A percentile compares a stretch with the other conserved stretches of the same genome.
Evolutionary conservation across 53 echinoderm and acorn worm species (phyloP).

Genomic region (Echinometra lucunter): DNA sequence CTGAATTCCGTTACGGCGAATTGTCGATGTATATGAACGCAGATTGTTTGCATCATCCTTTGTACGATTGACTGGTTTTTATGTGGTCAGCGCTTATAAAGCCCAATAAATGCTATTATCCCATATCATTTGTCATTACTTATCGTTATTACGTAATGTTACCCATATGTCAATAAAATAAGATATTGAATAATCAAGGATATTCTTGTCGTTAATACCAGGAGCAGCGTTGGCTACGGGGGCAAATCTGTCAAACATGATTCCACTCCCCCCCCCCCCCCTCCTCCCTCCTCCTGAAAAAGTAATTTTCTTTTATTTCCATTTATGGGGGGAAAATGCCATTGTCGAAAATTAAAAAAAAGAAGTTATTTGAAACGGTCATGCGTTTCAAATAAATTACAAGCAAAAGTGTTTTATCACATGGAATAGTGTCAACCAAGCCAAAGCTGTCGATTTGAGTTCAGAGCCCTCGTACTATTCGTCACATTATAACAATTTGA

Average conservation of each 20-base stretch:
- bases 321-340: no score
- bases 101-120: not conserved
- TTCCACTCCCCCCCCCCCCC: not conserved
- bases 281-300: no score
- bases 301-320: no score
- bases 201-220: not conserved
- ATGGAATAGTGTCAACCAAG: no score
- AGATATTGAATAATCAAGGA: not conserved
- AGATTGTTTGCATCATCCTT: no score
- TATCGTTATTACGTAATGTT: conserved; percentile 27
- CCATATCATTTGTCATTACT: not conserved
- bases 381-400: no score
- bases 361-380: no score
- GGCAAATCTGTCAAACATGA: not conserved
- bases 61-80: not conserved
- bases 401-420: no score
- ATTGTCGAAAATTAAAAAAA: no score
- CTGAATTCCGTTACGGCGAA: not conserved
- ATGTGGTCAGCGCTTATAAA: not conserved
- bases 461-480: no score
- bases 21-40: not conserved
- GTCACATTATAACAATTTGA: no score
- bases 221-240: not conserved
- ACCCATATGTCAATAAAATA: not conserved
- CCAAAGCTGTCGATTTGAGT: no score